Conservation (phyloP, 2,888 invertebrate genomes). For the Agrochola lychnidis region DNA sequence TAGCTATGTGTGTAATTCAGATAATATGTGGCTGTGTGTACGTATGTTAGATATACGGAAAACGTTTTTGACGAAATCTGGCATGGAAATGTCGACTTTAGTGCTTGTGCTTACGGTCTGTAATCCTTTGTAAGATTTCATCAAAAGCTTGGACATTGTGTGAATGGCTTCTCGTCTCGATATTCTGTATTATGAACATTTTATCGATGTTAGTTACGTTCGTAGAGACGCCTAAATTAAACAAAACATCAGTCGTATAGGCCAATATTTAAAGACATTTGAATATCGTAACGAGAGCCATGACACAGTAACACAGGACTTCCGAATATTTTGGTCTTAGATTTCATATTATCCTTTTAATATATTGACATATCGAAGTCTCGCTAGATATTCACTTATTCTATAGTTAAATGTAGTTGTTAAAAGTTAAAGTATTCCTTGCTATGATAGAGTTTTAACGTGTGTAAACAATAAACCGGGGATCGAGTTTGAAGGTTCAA, state of each 20-base stretch:
- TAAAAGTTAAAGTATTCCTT: constrained; percentile 18
- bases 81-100: constrained; percentile 41
- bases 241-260: not conserved
- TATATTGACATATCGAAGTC: constrained; percentile 44
- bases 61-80: constrained; percentile 23
- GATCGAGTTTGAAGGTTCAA: not conserved
- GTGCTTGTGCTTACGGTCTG: constrained; percentile 29
- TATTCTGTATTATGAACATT: constrained; percentile 39
- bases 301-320: constrained; percentile 37
- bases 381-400: constrained; percentile 25
- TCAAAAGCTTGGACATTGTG: constrained; percentile 22
- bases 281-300: constrained; percentile 49
- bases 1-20: constrained; percentile 69
- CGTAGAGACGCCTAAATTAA: constrained; percentile 33
- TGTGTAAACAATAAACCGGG: not conserved
- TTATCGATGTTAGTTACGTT: constrained; percentile 52
- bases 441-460: constrained; percentile 6
- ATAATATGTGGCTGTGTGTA: constrained; percentile 64
- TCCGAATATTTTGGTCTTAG: constrained; percentile 60
- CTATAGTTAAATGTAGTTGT: constrained; percentile 35
- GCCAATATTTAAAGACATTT: constrained; percentile 31
- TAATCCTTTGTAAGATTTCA: constrained; percentile 37
- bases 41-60: constrained; percentile 34
- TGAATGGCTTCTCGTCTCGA: constrained; percentile 45
- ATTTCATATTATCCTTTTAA: constrained; percentile 28